Base-by-base conservation (phyloP, 92 coral and sea anemone species). In the Parazoanthus atlanticus region DNA sequence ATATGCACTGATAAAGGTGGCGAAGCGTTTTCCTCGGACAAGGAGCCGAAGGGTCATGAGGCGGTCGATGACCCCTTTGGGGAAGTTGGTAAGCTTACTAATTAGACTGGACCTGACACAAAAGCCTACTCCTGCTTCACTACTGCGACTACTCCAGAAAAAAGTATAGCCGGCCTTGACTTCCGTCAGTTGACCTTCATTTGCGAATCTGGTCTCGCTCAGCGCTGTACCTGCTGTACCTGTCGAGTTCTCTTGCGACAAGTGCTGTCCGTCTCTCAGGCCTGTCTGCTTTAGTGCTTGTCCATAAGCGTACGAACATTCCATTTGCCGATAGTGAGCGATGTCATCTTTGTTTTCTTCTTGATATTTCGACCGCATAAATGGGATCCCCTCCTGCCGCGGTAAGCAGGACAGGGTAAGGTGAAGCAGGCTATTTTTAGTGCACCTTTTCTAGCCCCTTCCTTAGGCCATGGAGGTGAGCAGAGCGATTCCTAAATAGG, bases 1-100 rank as follows among this genome's bases (percentile, higher is more conserved):
- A 73, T 93, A 90, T 32, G 85, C 91, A 85, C 92, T 89, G 26
- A 93, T 86, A 28, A 92, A 73, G 29, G 94, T 90, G 84, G 87
- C 88, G 40, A 36, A 17, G 26, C 47, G 70, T 17, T 83, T 52
- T 8, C 73, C 21, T 54, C 76, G 17, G 7, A 91, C 69, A 32
- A 91, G 90, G 47, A 92, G 92, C 72, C 54, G 90, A 61, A 82
- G 9, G 29, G 67, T 86, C 92, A 89, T 89, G 25, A 86, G 89
- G 31, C 89, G 90, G 73, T 90, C 86, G 54, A 86, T 90, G 82
- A 76, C 34, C 8, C 91, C 89, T 79, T 87, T 49, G 10, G 89
- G 91, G 31, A 83, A 43, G 71, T 47, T n/a, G 75, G 76, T 78
- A 6, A 92, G 89, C 47, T 82, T 71, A 6, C 61, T 6, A 11